Percentiles rank a stretch among this genome's conserved stretches.
Conservation (phyloP, 2,888 invertebrate genomes). For the Galerucella pusilla region DNA sequence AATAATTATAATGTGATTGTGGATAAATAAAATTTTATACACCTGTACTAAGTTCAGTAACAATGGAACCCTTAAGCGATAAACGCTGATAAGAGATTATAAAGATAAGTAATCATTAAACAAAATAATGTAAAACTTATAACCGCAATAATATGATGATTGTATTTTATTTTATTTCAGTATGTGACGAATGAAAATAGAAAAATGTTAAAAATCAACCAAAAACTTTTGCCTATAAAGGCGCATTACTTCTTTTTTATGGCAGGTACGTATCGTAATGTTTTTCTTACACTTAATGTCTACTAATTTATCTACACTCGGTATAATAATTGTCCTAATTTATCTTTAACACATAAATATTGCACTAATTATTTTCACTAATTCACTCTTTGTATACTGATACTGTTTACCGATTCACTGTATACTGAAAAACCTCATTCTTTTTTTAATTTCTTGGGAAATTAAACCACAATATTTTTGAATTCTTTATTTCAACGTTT, state of each 20-base stretch:
- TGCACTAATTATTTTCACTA: too few species aligned
- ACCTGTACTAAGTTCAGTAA: not conserved
- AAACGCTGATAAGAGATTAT: conserved; percentile 10
- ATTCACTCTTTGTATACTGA: too few species aligned
- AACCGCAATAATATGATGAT: not conserved
- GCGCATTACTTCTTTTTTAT: conserved; percentile 89
- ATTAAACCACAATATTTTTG: too few species aligned
- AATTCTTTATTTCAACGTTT: too few species aligned
- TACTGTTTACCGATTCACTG: too few species aligned
- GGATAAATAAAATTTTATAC: not conserved
- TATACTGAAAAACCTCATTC: too few species aligned
- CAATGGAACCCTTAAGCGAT: not conserved
- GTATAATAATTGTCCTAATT: too few species aligned
- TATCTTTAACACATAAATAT: too few species aligned
- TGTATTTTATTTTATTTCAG: not conserved
- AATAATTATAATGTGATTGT: not conserved
- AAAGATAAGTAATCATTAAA: conserved; percentile 9
- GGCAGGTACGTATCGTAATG: conserved; percentile 71
- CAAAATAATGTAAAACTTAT: not conserved
- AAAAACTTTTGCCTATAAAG: conserved; percentile 81
- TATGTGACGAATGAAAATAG: not conserved
- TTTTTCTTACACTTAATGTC: too few species aligned
- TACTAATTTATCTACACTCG: too few species aligned
- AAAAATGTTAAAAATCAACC: conserved; percentile 68
- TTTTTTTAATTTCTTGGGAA: too few species aligned